phyloP scores from a whole-genome alignment of 2,888 invertebrate species.

The Scelioninae gen. 1 region DNA sequence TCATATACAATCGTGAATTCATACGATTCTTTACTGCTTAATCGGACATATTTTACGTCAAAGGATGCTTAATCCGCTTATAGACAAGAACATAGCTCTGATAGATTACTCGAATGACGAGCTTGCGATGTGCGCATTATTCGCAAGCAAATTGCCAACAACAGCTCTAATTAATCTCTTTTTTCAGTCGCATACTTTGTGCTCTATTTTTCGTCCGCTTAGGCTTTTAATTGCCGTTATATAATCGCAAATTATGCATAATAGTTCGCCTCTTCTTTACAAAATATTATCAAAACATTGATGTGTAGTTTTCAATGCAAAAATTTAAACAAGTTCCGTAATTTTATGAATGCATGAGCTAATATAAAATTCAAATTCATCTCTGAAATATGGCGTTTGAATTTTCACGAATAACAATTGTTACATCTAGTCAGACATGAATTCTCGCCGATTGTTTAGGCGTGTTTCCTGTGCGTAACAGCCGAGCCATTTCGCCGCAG shows the following conservation, averaged over 20 bases:
- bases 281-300: too few species aligned
- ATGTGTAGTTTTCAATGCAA: too few species aligned
- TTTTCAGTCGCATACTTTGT: conserved; percentile 29
- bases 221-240: too few species aligned
- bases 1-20: conserved; percentile 50
- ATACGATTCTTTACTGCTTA: conserved; percentile 61
- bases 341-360: too few species aligned
- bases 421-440: neutral
- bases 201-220: neutral
- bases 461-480: conserved; percentile 4
- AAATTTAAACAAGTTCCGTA: too few species aligned
- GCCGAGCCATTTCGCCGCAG: conserved; percentile 5
- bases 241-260: too few species aligned
- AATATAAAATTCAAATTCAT: too few species aligned
- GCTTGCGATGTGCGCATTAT: conserved; percentile 29
- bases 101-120: conserved; percentile 60
- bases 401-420: too few species aligned
- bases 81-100: conserved; percentile 54
- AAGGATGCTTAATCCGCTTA: conserved; percentile 56
- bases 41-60: conserved; percentile 64
- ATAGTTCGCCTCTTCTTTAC: too few species aligned
- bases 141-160: conserved; percentile 43
- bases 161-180: conserved; percentile 51
- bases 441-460: neutral
- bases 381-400: too few species aligned